Evolutionary conservation across 2,888 invertebrate species (phyloP).

Genomic region (Cepaea hortensis): DNA sequence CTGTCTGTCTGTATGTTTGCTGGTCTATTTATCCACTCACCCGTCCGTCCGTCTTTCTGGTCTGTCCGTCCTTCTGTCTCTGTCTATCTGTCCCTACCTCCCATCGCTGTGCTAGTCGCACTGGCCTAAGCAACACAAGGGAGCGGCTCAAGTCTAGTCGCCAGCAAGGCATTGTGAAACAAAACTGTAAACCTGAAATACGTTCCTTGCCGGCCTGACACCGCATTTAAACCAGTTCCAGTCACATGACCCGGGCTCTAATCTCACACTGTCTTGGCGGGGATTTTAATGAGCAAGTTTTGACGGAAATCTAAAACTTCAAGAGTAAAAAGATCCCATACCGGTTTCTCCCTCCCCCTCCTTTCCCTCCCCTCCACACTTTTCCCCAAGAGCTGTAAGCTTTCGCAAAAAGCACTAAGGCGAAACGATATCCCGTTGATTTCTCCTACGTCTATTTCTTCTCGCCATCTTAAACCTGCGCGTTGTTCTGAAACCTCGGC

Average conservation of each 20-base stretch:
- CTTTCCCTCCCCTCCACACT: background rate
- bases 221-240: conserved; percentile 21
- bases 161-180: background rate
- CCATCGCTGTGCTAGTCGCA: no score
- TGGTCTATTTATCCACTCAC: background rate
- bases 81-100: no score
- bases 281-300: conserved; percentile 28
- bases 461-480: background rate
- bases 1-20: background rate
- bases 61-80: no score
- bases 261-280: conserved; percentile 13
- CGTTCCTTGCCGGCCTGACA: background rate
- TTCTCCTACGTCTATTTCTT: conserved; percentile 1
- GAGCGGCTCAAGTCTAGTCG: background rate
- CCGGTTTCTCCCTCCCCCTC: background rate
- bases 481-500: background rate
- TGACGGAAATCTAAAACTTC: conserved; percentile 19
- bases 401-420: conserved; percentile 1
- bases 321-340: conserved; percentile 9
- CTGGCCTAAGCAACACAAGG: background rate
- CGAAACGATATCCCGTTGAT: conserved; percentile 17
- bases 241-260: background rate
- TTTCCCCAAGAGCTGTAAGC: background rate
- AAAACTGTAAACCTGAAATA: background rate
- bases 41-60: background rate